A percentile compares a stretch with the other conserved stretches of the same genome.
Conservation (phyloP, 2,888 invertebrate species). For the Euzophera pinguis region DNA sequence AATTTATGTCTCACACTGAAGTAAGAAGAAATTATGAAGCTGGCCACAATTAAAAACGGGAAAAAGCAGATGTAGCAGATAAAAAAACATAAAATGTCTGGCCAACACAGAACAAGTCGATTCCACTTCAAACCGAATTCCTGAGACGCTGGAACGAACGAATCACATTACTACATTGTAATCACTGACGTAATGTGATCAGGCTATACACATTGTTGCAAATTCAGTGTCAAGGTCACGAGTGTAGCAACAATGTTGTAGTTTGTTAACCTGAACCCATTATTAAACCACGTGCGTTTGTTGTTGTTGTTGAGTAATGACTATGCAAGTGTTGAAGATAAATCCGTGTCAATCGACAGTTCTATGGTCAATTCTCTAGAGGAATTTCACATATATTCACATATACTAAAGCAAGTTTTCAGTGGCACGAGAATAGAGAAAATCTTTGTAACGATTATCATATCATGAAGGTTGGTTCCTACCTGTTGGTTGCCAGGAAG, state of each 20-base stretch:
- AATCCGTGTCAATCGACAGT: no score
- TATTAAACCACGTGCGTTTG: conserved; percentile 1
- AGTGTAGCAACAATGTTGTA: background rate
- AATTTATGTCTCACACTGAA: no score
- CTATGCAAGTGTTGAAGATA: no score
- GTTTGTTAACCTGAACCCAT: conserved; percentile 4
- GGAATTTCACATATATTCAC: no score
- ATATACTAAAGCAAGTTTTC: no score
- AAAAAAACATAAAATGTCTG: background rate
- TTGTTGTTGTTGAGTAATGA: background rate
- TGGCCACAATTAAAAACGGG: no score
- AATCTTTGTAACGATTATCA: no score
- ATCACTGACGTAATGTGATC: background rate
- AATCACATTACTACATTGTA: background rate
- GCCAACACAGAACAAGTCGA: background rate
- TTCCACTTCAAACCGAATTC: background rate
- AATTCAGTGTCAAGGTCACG: conserved; percentile 1
- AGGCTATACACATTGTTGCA: background rate
- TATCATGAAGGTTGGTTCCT: no score
- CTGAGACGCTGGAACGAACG: background rate
- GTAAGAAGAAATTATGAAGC: no score
- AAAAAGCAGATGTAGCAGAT: background rate
- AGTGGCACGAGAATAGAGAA: no score
- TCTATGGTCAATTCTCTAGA: no score
- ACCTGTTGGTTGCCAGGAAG: no score